Evolutionary conservation across 2,888 invertebrate genomes (phyloP).

Genomic region (Thyatira batis): DNA sequence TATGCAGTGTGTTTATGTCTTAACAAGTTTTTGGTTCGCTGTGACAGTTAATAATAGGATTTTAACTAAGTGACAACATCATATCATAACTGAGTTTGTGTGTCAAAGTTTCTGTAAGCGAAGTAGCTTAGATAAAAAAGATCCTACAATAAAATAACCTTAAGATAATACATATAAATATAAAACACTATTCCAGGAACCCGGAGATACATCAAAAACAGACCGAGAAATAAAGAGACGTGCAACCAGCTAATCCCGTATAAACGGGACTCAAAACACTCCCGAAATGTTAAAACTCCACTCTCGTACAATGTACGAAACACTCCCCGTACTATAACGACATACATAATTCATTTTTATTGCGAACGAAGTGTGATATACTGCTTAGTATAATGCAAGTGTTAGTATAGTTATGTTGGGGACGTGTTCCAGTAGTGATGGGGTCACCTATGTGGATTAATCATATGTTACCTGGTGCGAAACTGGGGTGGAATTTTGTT

Average conservation of each 20-base stretch:
- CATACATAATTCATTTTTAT: slow-evolving; percentile 34
- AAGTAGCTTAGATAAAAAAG: no score
- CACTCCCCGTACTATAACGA: slow-evolving; percentile 12
- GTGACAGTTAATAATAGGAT: no score
- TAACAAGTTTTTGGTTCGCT: background rate
- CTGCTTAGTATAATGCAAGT: slow-evolving; percentile 16
- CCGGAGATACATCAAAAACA: background rate
- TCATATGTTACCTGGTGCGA: no score
- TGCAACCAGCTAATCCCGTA: slow-evolving; percentile 2
- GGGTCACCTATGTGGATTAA: background rate
- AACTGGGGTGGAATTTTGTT: no score
- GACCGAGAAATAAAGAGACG: background rate
- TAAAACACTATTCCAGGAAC: background rate
- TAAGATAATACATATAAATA: background rate
- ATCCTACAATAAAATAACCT: no score
- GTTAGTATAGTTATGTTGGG: slow-evolving; percentile 12
- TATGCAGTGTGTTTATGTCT: background rate
- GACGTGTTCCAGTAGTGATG: background rate
- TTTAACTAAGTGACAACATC: no score
- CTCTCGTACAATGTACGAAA: slow-evolving; percentile 4
- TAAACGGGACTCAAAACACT: background rate
- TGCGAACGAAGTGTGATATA: slow-evolving; percentile 28
- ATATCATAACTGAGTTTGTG: no score
- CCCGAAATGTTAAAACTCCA: slow-evolving; percentile 6
- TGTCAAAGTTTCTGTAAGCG: no score